Base-by-base conservation (phyloP, 2,888 invertebrate genomes). In the Molanna angustata region DNA sequence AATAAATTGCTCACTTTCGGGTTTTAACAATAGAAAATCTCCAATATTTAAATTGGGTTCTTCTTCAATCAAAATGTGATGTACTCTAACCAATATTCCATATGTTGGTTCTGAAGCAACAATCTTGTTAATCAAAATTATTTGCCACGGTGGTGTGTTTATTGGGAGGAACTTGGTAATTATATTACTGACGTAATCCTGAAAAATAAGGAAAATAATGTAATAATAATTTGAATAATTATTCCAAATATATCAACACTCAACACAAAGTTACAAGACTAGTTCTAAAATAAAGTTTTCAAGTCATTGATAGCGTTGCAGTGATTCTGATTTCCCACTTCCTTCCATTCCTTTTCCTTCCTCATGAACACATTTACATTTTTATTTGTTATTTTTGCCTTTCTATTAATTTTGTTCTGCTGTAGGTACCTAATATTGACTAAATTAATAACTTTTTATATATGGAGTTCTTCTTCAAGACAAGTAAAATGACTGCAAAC, bases 141-240 rank as follows among this genome's bases (percentile, higher is more conserved):
- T 82, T 65, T 91, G 90, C 91, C 91, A 91, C 11, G 90, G 90
- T 0, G 91, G 84, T 51, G 83, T 75, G 48, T 84, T 83, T 1
- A 74, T 72, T 4, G 88, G 83, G 49, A 91, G 80, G 65, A 86
- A 88, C 71, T 89, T 90, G 2, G 86, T 84, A 19, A 88, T 82
- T 53, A 87, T 78, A 49, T 89, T 88, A 63, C 88, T 89, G 42
- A 90, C 82, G 64, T 83, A 88, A 22, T 89, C 88, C 86, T 87
- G 70, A 46, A 73, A 72, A 56, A 33, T 19, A 43, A 19, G 18
- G 31, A 39, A 6, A 27, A 18, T 40, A 52, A 55, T 19, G 32
- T 32, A 40, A n/a, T 27, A 13, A 6, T 20, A n/a, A n/a, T n/a
- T n/a, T n/a, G 1, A 27, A 27, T 44, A 31, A 7, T 17, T 11